A percentile compares a stretch with the other conserved stretches of the same genome.
Evolutionary conservation across 2,888 invertebrate species (phyloP).

Genomic region (Drosophila mercatorum): DNA sequence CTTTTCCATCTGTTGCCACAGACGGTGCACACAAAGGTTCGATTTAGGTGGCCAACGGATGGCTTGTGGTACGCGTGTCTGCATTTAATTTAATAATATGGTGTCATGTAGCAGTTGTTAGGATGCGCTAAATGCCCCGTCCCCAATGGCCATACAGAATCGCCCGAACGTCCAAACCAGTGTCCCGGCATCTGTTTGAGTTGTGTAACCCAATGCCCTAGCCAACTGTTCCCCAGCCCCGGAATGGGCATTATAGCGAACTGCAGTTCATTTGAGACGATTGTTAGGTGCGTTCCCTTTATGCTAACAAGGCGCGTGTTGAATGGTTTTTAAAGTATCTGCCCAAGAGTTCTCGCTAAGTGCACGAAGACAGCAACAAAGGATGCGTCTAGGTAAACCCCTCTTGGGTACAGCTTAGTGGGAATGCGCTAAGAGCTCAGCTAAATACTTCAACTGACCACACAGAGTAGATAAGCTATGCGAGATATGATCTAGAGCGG

Average conservation of each 20-base stretch:
- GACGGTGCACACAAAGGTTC: constrained; percentile 48
- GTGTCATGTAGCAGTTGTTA: constrained; percentile 80
- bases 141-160: constrained; percentile 26
- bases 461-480: constrained; percentile 18
- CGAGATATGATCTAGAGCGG: constrained; percentile 26
- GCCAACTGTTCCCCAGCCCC: constrained; percentile 36
- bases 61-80: constrained; percentile 62
- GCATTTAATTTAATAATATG: constrained; percentile 78
- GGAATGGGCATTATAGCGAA: constrained; percentile 52
- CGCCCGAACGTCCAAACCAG: constrained; percentile 13
- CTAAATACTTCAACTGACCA: constrained; percentile 44
- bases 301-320: constrained; percentile 71
- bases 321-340: constrained; percentile 58
- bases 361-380: constrained; percentile 18
- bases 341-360: constrained; percentile 40
- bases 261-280: constrained; percentile 49
- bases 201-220: constrained; percentile 65
- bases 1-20: constrained; percentile 64
- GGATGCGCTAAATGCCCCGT: constrained; percentile 73
- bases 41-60: constrained; percentile 56
- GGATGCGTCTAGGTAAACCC: constrained; percentile 17
- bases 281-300: constrained; percentile 33
- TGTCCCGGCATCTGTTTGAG: constrained; percentile 68
- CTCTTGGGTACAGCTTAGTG: constrained; percentile 13
- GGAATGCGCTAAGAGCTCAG: constrained; percentile 20